Base-by-base conservation (phyloP, 2,797 vertebrate genomes). In the Tadarida brasiliensis region DNA sequence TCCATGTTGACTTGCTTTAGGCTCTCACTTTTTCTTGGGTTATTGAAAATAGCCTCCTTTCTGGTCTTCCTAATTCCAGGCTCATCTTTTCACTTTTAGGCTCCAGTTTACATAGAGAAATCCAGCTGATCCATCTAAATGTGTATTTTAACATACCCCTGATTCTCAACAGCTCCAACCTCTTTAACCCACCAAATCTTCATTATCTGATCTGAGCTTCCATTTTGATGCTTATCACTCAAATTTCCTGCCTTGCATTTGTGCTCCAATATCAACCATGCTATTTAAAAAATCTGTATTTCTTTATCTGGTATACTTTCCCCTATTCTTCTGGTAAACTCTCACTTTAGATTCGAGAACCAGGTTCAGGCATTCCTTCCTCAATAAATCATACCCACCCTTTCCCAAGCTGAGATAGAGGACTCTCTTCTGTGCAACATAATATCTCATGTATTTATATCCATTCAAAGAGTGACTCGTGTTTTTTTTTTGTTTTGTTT, bases 401-500 rank as follows among this genome's bases (percentile, higher is more conserved):
- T 87, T 54, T 15, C 30, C 24, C 30, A 61, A 68, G 33, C 39
- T 85, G 68, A 61, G 39, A 76, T 12, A 26, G 15, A 51, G 16
- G 39, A 61, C 0, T 77, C 12, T 83, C 10, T 84, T 92, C 6
- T 74, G 16, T 78, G 19, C 1, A 63, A 44, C 10, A 22, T 17
- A 82, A 35, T 59, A 81, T 84, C n/a, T 73, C 81, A 30, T 11
- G n/a, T 47, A n/a, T 81, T 80, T 92, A 87, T 56, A 88, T 54
- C 17, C 9, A 12, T 5, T 30, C 39, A 15, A 51, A 81, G 2
- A 71, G 11, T 94, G n/a, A 24, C 1, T 16, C 6, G 56, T 20
- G 1, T 3, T 3, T 49, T 71, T 88, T n/a, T n/a, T n/a, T n/a
- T n/a, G n/a, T n/a, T n/a, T 83, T 6, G 56, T 33, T 81, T 91